Percentiles rank a stretch among this genome's conserved stretches.
These are phyloP conservation scores for Apostichopus leukothele DNA, from an alignment of 53 echinoderm and acorn worm genomes.

Conservation along the genomic window DNA sequence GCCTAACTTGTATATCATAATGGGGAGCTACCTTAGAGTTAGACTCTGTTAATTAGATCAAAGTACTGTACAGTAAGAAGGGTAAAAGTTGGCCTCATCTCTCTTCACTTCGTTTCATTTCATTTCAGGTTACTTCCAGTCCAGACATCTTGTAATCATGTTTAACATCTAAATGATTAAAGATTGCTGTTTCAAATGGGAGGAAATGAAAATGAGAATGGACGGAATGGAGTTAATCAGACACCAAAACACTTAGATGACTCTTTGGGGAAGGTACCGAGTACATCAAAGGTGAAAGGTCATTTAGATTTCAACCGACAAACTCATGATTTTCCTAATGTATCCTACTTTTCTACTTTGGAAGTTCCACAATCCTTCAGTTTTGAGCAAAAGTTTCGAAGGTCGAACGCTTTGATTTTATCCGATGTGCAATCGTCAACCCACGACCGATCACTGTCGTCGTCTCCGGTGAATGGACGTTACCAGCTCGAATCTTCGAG, in stretches of 20 bases:
- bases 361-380: conserved; percentile 20
- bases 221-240: background rate
- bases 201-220: conserved; percentile 28
- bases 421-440: background rate
- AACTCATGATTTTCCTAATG: background rate
- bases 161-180: background rate
- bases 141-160: no score
- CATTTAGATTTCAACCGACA: no score
- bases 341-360: conserved; percentile 21
- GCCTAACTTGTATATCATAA: no score
- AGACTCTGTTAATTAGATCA: no score
- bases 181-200: conserved; percentile 2
- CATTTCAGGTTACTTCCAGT: no score
- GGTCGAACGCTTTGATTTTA: conserved; percentile 1
- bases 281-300: background rate
- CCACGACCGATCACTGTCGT: background rate
- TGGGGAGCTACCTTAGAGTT: no score
- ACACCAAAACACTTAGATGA: background rate
- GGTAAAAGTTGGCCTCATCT: no score
- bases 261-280: background rate
- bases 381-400: conserved; percentile 24
- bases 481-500: background rate
- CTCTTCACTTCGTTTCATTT: no score
- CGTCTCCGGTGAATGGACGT: background rate
- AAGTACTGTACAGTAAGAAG: no score